Percentiles rank a stretch among this genome's conserved stretches.
These are phyloP conservation scores for Delia radicum DNA, from an alignment of 1,140 invertebrate genomes.

Conservation along the genomic window DNA sequence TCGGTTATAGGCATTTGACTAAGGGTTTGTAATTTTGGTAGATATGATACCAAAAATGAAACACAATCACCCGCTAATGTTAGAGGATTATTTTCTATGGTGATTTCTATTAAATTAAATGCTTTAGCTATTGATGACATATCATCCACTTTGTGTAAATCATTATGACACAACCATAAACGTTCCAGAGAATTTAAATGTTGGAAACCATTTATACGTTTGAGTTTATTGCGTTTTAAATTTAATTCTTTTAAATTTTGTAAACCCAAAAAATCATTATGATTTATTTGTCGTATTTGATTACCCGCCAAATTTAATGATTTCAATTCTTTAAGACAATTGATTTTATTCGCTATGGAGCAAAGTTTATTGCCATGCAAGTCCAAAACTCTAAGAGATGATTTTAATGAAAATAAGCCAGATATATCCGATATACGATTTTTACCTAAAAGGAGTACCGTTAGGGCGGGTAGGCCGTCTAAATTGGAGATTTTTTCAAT, in stretches of 20 bases:
- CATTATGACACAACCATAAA: constrained; percentile 55
- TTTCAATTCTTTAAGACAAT: constrained; percentile 71
- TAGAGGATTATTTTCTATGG: constrained; percentile 85
- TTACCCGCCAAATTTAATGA: constrained; percentile 91
- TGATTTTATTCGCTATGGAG: constrained; percentile 58
- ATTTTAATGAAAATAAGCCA: constrained; percentile 39
- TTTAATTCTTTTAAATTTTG: constrained; percentile 80
- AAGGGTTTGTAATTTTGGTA: constrained; percentile 69
- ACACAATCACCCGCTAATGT: constrained; percentile 72
- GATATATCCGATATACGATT: constrained; percentile 68
- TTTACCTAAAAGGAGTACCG: constrained; percentile 86
- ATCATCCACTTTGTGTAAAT: constrained; percentile 72
- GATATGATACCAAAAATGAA: constrained; percentile 75
- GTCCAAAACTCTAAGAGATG: constrained; percentile 70
- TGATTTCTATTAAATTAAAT: constrained; percentile 72
- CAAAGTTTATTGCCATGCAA: constrained; percentile 86
- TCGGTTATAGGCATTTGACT: constrained; percentile 77
- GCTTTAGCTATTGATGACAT: constrained; percentile 75
- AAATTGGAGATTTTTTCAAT: constrained; percentile 80
- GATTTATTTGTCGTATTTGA: constrained; percentile 73
- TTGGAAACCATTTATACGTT: constrained; percentile 76
- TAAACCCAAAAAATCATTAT: constrained; percentile 74
- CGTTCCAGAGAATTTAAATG: constrained; percentile 60
- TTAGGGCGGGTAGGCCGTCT: constrained; percentile 71
- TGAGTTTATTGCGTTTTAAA: constrained; percentile 80